A percentile compares a stretch with the other conserved stretches of the same genome.
Evolutionary conservation across 2,797 vertebrate species (phyloP).

Genomic region (Tadarida brasiliensis): DNA sequence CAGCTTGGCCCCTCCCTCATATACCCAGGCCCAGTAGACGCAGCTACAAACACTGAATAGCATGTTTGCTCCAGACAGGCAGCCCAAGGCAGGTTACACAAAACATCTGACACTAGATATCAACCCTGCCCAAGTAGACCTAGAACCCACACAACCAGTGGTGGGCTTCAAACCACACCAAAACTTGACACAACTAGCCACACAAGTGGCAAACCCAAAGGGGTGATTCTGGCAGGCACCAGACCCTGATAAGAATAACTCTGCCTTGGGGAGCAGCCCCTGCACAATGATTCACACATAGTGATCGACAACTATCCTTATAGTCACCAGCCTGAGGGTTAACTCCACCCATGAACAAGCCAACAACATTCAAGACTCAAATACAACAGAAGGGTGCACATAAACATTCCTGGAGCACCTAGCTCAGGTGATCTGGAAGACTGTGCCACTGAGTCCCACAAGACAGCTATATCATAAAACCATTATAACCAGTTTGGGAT

Average conservation of each 20-base stretch:
- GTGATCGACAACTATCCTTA: background rate
- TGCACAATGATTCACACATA: background rate
- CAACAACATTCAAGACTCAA: no score
- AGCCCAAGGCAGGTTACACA: background rate
- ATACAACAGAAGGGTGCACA: no score
- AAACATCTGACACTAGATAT: background rate
- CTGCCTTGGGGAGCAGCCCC: background rate
- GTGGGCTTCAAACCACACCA: background rate
- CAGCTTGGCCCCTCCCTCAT: background rate
- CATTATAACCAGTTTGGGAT: background rate
- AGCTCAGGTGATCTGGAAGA: no score
- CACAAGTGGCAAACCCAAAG: background rate
- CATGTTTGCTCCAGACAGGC: background rate
- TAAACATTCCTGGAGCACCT: no score
- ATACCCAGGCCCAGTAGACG: background rate
- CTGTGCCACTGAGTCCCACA: no score
- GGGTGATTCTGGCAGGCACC: background rate
- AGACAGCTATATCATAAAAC: background rate
- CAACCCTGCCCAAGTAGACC: background rate
- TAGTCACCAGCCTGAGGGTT: background rate
- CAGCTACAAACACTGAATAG: background rate
- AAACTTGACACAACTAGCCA: background rate
- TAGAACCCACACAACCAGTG: background rate
- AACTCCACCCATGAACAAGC: no score
- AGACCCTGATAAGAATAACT: no score